Evolutionary conservation across 2,797 vertebrate species (phyloP), one percentile per base, ranked within the genome.

Genomic region (Malacoctenus gilli): DNA sequence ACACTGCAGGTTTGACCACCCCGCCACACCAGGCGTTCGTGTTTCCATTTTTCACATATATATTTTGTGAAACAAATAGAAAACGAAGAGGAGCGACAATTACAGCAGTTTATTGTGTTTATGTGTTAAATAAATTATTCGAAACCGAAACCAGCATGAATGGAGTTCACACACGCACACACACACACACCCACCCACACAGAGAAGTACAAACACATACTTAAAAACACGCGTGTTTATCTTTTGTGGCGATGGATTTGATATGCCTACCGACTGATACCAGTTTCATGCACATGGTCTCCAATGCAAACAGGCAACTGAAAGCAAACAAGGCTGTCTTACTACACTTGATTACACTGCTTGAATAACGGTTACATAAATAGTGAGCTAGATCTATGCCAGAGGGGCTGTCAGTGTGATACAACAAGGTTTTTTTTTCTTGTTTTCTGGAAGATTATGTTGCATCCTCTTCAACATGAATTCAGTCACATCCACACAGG

Each of bases 51-150:
- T 49, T 31, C 2, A 13, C 14, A 19, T 13, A 32, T 2, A 13
- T 11, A 19, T 13, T 18, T 8, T 21, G 8, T 9, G 14, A 16
- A 59, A 37, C n/a, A n/a, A n/a, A n/a, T n/a, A n/a, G 2, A 4
- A 64, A 42, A 52, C 50, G 61, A 16, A 42, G 48, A 35, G 40
- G 15, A 11, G 22, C 2, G 58, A 71, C 69, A 77, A 69, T 78
- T 74, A 70, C 67, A 82, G 80, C 47, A 75, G 56, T 86, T 85
- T 84, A 91, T 91, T 92, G 67, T 68, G 42, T 59, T 67, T 73
- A 57, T 79, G 76, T 75, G 44, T 79, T 79, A 74, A 83, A 89
- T 91, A 90, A 90, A 89, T 81, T 86, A 88, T 75, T 75, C 54
- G 50, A 83, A 80, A 86, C 72, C 74, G 66, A 75, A 78, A 78